Base-by-base conservation (phyloP, 64 coral and sea anemone genomes). In the Montipora sp. region DNA sequence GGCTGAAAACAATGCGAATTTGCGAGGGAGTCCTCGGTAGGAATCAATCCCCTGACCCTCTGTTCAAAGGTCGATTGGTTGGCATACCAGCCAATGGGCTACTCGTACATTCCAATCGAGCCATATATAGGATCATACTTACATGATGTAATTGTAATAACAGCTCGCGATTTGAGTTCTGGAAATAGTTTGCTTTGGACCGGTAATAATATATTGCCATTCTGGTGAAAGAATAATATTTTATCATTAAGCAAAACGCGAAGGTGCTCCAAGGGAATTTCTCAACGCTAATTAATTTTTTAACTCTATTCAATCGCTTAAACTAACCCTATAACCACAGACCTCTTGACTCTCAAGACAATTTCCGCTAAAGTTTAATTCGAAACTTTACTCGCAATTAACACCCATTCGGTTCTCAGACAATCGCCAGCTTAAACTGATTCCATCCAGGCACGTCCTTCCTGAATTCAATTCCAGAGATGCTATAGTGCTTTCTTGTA, bases 121-220 rank as follows among this genome's bases (percentile, higher is more conserved):
- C 8, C 10, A 63, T 12, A 63, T 13, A 4, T 63, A 4, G 13
- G 14, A 12, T 15, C 59, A 5, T 16, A 95, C 94, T 92, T 75
- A 95, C 94, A 47, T 92, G 90, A 61, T 95, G 94, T 12, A 95
- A 84, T 68, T 95, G 94, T 15, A 95, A 73, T 18, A 91, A 59
- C 12, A 95, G 89, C 51, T 95, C 89, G 11, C 89, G 88, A 77
- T 92, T 95, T 45, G 84, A 79, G 50, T 84, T 95, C 69, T 88
- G 81, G n/a, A 91, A 76, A 14, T 76, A 92, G n/a, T 23, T 85
- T 65, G 94, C 94, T 53, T 87, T 92, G 15, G 94, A 95, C 4
- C 89, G 60, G 12, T 87, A 95, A 44, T 92, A 95, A 51, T 91
- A 95, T 22, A 95, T 95, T 43, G 94, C 89, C 22, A 95, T 95